Evolutionary conservation across 2,113 vertebrate genomes (phyloP), one percentile per base, ranked within the genome.

Genomic region (Bambusicola thoracicus): DNA sequence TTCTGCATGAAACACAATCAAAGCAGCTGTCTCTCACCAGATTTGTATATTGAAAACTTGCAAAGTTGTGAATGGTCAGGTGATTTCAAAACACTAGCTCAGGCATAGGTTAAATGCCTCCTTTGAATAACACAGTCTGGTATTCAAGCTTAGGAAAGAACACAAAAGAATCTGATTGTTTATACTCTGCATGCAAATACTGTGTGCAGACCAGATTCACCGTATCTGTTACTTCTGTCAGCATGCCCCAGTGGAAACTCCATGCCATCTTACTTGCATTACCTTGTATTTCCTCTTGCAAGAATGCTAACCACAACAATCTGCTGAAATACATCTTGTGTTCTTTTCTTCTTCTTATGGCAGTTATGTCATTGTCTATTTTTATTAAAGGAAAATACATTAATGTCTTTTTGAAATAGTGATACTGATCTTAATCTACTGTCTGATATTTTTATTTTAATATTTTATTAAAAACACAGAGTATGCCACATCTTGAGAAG

Each of bases 261-360:
- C 11, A 18, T 66, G 62, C 44, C 4, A 0, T 24, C 11, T 1
- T 87, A 22, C 59, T 92, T 58, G 34, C 4, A 10, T 89, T 80
- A 41, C 32, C 40, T 73, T 93, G 59, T 53, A 11, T 34, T 89
- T 93, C 51, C 46, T 68, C n/a, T 46, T 41, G 41, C 22, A 53
- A 68, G 77, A 62, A 41, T 5, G 8, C 51, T 44, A 85, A 62
- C 18, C 6, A n/a, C 32, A 68, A 21, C 1, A 6, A 5, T 85
- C 70, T 70, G 11, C 21, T 92, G 74, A 90, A 87, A 94, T 82
- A 70, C 14, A 10, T 77, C 72, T 79, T 13, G 48, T 38, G 76
- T 89, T 75, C n/a, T 76, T 19, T 59, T 74, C 75, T 40, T 58
- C 8, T 75, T 73, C 88, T 24, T 82, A 5, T 58, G 38, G 38